Conservation (phyloP, 2,113 vertebrate genomes). For the Chloropsis hardwickii region DNA sequence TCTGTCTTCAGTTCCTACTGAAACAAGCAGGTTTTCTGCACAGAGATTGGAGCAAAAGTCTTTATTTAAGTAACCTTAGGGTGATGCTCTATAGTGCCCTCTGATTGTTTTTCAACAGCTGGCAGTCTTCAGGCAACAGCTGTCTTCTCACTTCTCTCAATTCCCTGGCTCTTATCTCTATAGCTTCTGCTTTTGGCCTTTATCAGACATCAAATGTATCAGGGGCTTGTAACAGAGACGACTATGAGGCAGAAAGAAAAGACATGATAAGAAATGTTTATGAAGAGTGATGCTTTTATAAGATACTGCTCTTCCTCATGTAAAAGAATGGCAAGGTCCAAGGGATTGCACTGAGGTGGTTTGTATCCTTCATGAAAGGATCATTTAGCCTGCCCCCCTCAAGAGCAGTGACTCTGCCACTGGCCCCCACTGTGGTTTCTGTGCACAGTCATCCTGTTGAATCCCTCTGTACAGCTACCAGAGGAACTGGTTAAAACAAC, state of each 20-base stretch:
- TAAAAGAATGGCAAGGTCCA: neutral
- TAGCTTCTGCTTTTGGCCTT: slow-evolving; percentile 54
- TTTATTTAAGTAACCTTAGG: slow-evolving; percentile 9
- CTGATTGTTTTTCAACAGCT: slow-evolving; percentile 43
- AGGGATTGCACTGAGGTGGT: neutral
- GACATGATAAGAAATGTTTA: neutral
- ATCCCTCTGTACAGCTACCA: neutral
- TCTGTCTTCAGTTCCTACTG: neutral
- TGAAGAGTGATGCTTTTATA: neutral
- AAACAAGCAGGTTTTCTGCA: neutral
- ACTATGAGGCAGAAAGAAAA: neutral
- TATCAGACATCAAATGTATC: slow-evolving; percentile 12
- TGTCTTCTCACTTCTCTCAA: slow-evolving; percentile 22
- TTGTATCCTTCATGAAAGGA: neutral
- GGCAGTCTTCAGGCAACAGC: slow-evolving; percentile 29
- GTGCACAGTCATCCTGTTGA: neutral
- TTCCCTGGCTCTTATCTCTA: slow-evolving; percentile 27
- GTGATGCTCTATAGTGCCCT: neutral
- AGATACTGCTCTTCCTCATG: neutral
- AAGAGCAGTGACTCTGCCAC: neutral
- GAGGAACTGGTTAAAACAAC: neutral
- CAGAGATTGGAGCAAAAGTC: neutral
- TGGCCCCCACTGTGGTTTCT: neutral
- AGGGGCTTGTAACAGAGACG: neutral
- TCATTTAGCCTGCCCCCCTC: neutral